These are phyloP conservation scores for Fopius arisanus DNA, from an alignment of 1,140 invertebrate species.

Conservation along the genomic window DNA sequence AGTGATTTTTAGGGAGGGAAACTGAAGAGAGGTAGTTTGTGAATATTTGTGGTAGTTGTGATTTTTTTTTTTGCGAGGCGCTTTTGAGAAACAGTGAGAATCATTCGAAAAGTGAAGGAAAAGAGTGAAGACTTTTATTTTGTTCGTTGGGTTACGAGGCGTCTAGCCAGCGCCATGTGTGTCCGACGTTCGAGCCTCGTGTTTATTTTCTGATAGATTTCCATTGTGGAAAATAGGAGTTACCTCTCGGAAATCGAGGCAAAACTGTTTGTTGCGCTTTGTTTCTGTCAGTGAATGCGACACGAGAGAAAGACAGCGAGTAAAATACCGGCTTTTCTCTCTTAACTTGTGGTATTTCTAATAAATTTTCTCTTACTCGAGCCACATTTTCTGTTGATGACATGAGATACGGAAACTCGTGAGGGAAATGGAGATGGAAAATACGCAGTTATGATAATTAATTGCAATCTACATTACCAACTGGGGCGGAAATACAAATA, in stretches of 20 bases:
- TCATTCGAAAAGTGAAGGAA: neutral
- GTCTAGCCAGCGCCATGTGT: conserved; percentile 25
- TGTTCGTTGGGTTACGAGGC: conserved; percentile 5
- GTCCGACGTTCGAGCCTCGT: conserved; percentile 30
- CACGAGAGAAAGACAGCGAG: neutral
- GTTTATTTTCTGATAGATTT: conserved; percentile 20
- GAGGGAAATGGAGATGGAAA: neutral
- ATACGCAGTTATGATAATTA: conserved; percentile 6
- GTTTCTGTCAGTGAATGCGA: conserved; percentile 2
- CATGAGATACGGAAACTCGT: too few relatives aligned
- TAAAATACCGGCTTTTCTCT: too few relatives aligned
- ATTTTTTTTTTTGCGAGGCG: too few relatives aligned
- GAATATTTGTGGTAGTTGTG: too few relatives aligned
- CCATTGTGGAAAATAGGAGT: neutral
- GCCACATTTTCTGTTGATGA: too few relatives aligned
- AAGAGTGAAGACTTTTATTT: conserved; percentile 7
- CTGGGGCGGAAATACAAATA: neutral
- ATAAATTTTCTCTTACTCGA: neutral
- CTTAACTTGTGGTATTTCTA: neutral
- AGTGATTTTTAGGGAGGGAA: too few relatives aligned
- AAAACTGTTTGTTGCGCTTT: neutral
- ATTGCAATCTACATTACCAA: neutral
- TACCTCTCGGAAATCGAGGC: neutral
- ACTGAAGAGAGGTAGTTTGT: too few relatives aligned
- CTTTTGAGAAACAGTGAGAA: too few relatives aligned